Base-by-base conservation (phyloP, 2,113 vertebrate species). In the Microcebus jonahi region DNA sequence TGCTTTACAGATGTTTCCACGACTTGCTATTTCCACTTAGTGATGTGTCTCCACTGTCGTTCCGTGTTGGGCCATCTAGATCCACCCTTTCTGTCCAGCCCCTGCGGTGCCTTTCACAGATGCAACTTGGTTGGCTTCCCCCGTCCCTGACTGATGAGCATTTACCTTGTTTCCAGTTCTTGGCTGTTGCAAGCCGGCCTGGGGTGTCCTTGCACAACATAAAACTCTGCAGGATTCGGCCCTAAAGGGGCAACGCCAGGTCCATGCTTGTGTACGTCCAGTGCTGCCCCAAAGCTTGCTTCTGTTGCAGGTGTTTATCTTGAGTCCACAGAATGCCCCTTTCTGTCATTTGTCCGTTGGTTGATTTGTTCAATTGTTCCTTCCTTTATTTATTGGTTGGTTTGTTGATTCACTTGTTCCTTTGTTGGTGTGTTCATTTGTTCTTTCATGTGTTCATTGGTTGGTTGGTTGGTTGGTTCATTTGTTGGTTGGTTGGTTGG, bases 241-340 rank as follows among this genome's bases (percentile, higher is more conserved):
- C 27, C 18, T 8, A 12, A 31, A 29, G 2, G 21, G 23, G 34
- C 29, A 3, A 3, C 2, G 6, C 71, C 50, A 3, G n/a, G 48
- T 36, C 63, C 14, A 0, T 0, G 8, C 3, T 0, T 20, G 29
- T 1, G 9, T 21, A 12, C 6, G 0, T 27, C 36, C 15, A 1
- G 18, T 31, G 61, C 11, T 31, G 42, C 23, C 14, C 7, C 3
- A 0, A 0, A 15, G 25, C 3, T 21, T 21, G 29, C 34, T 29
- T 53, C 81, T 45, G 25, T 31, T 12, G 0, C 23, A 13, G 53
- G 21, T 14, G 6, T 29, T 42, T 34, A 3, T 7, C 42, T 6
- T 2, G 27, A 10, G 0, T 2, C 50, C 11, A 2, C 29, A 8
- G 79, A 14, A n/a, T 1, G 5, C 53, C 0, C 6, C 0, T 65